These are phyloP conservation scores for Chrysina gloriosa DNA, from an alignment of 2,888 invertebrate genomes.

Conservation along the genomic window DNA sequence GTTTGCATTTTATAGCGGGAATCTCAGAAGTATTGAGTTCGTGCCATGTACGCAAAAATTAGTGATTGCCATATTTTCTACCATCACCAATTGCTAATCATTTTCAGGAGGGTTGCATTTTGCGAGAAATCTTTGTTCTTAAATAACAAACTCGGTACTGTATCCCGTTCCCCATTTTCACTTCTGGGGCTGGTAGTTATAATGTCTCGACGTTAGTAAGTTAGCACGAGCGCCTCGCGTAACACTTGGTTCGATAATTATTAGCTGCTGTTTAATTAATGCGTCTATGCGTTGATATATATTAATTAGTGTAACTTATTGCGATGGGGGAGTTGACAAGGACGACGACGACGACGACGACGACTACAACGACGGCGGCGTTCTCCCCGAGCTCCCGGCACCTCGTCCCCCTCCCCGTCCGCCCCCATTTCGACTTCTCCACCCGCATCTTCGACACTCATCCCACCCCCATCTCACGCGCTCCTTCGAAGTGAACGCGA, in stretches of 20 bases:
- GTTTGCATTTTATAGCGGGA: too few species aligned
- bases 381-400: constrained; percentile 31
- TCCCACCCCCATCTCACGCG: background rate
- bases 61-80: too few species aligned
- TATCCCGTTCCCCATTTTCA: background rate
- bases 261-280: constrained; percentile 65
- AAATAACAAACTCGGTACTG: background rate
- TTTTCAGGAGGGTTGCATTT: too few species aligned
- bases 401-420: constrained; percentile 28
- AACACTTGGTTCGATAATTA: constrained; percentile 66
- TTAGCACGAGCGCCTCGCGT: constrained; percentile 46
- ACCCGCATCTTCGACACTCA: constrained; percentile 43
- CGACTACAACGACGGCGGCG: background rate
- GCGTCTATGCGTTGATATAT: constrained; percentile 66
- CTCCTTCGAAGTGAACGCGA: background rate
- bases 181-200: constrained; percentile 39
- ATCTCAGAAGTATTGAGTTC: too few species aligned
- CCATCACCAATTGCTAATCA: too few species aligned
- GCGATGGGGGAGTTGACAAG: constrained; percentile 50
- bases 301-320: constrained; percentile 66
- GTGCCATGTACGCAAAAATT: too few species aligned
- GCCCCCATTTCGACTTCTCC: constrained; percentile 46
- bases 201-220: constrained; percentile 52
- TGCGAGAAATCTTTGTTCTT: background rate
- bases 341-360: background rate